Percentiles rank a stretch among this genome's conserved stretches.
Conservation (phyloP, 2,888 invertebrate genomes). For the Bhutanitis thaidina region DNA sequence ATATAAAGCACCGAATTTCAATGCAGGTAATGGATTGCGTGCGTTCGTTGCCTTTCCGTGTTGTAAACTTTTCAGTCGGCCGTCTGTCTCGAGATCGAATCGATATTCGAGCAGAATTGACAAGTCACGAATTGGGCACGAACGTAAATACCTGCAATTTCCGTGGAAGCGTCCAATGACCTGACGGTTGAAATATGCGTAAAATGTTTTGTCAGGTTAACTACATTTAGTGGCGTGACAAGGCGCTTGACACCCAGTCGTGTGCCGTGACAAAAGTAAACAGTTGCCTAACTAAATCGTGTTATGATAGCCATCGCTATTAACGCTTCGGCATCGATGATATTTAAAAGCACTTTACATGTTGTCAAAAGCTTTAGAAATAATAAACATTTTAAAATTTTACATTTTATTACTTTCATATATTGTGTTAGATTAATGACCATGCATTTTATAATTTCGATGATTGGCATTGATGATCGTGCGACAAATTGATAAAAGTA, state of each 20-base stretch:
- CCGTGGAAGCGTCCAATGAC: constrained; percentile 36
- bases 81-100: constrained; percentile 65
- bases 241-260: constrained; percentile 20
- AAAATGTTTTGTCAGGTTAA: constrained; percentile 29
- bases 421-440: background rate
- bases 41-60: constrained; percentile 67
- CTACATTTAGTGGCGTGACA: constrained; percentile 16
- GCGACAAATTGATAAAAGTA: too few relatives aligned
- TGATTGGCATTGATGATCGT: too few relatives aligned
- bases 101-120: constrained; percentile 59
- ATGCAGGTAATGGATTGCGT: constrained; percentile 61
- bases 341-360: constrained; percentile 26
- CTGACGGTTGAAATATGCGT: constrained; percentile 33
- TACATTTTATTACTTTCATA: background rate
- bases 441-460: too few relatives aligned
- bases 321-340: constrained; percentile 35
- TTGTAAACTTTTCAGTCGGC: constrained; percentile 63
- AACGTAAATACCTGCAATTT: constrained; percentile 41
- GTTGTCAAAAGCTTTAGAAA: constrained; percentile 6
- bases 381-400: constrained; percentile 8
- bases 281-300: constrained; percentile 36
- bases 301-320: constrained; percentile 38
- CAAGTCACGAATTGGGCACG: constrained; percentile 60
- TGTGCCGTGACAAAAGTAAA: constrained; percentile 35
- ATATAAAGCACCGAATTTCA: constrained; percentile 47